Evolutionary conservation across 2,797 vertebrate species (phyloP).

Genomic region (Pelochelys cantorii): DNA sequence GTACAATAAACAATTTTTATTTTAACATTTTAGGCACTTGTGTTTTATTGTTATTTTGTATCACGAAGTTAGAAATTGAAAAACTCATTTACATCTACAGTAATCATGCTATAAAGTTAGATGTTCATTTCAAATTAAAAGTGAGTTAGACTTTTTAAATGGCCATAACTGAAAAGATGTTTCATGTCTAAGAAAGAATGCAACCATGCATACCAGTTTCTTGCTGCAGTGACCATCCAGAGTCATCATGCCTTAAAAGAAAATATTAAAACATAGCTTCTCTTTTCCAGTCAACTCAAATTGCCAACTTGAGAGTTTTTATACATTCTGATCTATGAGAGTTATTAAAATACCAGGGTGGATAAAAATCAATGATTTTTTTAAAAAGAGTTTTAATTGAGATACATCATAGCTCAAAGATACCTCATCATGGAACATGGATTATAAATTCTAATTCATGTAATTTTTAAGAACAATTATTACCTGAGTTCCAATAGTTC

Average conservation of each 20-base stretch:
- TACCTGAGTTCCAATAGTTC: too few relatives aligned
- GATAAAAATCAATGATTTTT: too few relatives aligned
- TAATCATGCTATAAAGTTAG: not conserved
- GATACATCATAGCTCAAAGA: too few relatives aligned
- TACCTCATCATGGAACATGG: too few relatives aligned
- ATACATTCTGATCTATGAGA: slow-evolving; percentile 14
- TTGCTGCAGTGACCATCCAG: not conserved
- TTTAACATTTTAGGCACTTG: slow-evolving; percentile 19
- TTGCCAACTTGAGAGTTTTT: not conserved
- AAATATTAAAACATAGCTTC: not conserved
- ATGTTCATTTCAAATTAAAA: not conserved
- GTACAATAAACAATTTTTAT: slow-evolving; percentile 28
- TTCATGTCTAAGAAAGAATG: not conserved
- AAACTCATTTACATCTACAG: not conserved
- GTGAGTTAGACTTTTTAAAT: not conserved
- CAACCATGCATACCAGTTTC: not conserved
- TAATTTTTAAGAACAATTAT: too few relatives aligned
- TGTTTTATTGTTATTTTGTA: not conserved
- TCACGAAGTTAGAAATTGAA: slow-evolving; percentile 29
- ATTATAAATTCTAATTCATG: too few relatives aligned
- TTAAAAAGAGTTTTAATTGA: too few relatives aligned
- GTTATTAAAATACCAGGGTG: not conserved
- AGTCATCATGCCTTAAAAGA: not conserved
- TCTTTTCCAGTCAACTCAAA: slow-evolving; percentile 18
- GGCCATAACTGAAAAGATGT: not conserved